A percentile compares a stretch with the other conserved stretches of the same genome.
Conservation (phyloP, 2,113 vertebrate genomes). For the Oreamnos americanus region DNA sequence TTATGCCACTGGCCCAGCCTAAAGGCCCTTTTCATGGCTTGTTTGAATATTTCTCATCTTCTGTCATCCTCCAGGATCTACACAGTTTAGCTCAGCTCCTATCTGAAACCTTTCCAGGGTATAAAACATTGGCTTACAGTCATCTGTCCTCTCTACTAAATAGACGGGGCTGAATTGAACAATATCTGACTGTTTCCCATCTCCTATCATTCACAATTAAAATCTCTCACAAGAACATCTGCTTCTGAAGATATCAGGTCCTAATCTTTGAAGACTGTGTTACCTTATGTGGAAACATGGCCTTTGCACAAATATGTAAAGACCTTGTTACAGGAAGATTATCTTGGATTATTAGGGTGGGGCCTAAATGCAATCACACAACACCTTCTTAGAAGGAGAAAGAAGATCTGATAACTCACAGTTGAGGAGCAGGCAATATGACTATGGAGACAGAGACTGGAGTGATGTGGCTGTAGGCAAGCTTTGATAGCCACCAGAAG, state of each 20-base stretch:
- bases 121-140: neutral
- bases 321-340: neutral
- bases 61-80: neutral
- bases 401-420: neutral
- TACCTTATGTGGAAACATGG: neutral
- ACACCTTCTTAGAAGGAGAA: neutral
- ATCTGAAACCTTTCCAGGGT: neutral
- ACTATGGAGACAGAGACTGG: neutral
- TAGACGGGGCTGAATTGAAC: neutral
- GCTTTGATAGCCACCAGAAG: neutral
- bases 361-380: neutral
- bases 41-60: neutral
- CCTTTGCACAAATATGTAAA: neutral
- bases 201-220: neutral
- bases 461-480: neutral
- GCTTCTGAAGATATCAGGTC: neutral
- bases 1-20: neutral
- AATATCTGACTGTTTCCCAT: neutral
- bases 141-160: neutral
- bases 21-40: neutral
- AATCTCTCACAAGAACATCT: neutral
- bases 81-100: neutral
- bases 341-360: neutral
- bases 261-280: neutral
- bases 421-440: neutral